phyloP scores from a whole-genome alignment of 2,113 vertebrate species.

The Limnothrissa miodon region DNA sequence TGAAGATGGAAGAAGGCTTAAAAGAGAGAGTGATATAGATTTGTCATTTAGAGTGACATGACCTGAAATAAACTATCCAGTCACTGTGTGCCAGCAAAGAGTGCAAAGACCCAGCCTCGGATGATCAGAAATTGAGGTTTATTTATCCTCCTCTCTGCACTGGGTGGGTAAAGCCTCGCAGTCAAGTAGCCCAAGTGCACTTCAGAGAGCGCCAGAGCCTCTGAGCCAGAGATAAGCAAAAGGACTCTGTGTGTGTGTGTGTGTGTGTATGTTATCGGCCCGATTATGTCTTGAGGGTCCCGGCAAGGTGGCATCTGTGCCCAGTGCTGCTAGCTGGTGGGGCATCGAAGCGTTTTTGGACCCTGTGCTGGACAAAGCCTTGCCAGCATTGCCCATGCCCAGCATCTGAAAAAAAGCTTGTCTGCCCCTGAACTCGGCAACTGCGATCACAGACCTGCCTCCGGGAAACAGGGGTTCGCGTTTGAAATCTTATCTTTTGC shows the following conservation, averaged over 20 bases:
- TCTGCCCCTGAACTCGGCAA: slow-evolving; percentile 32
- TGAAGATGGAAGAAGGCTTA: slow-evolving; percentile 30
- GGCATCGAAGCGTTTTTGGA: not conserved
- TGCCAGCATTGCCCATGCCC: not conserved
- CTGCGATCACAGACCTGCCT: slow-evolving; percentile 48
- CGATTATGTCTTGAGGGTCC: not conserved
- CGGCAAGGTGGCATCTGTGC: not conserved
- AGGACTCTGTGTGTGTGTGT: not conserved
- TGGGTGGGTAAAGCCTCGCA: not conserved
- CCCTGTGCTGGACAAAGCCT: slow-evolving; percentile 14
- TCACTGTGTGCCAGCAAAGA: not conserved
- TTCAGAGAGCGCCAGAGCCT: not conserved
- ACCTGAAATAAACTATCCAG: not conserved
- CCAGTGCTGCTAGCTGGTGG: slow-evolving; percentile 10
- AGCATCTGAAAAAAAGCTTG: not conserved
- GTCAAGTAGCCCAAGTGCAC: not conserved
- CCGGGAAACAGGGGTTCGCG: slow-evolving; percentile 32
- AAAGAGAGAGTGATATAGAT: not conserved
- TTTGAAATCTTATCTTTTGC: slow-evolving; percentile 49
- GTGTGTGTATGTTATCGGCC: too few species aligned
- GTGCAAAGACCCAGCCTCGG: not conserved
- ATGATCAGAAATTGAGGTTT: not conserved
- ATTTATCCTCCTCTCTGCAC: not conserved
- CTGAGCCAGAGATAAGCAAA: not conserved
- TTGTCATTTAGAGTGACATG: not conserved